Conservation (phyloP, 2,888 invertebrate species). For the Rugalucina vietnamica region DNA sequence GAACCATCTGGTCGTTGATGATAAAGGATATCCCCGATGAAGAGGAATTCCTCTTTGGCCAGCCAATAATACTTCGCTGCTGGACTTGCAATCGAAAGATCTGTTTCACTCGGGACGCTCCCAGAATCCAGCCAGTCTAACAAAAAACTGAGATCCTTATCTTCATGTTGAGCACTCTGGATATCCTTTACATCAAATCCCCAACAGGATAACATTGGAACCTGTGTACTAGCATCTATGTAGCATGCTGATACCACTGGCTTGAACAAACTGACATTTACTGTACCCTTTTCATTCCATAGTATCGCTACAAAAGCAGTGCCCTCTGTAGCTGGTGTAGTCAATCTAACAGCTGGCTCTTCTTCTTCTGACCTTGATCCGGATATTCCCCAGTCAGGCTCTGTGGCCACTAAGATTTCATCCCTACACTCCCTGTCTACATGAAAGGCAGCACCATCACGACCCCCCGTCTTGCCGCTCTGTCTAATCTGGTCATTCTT, state of each 20-base stretch:
- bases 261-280: background rate
- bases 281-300: background rate
- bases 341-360: background rate
- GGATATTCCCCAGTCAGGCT: background rate
- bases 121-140: background rate
- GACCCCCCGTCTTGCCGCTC: background rate
- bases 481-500: background rate
- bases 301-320: background rate
- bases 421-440: background rate
- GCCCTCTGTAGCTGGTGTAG: background rate
- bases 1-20: background rate
- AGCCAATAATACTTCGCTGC: background rate
- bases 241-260: background rate
- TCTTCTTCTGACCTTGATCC: background rate
- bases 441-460: background rate
- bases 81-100: background rate
- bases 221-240: background rate
- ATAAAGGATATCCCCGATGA: background rate
- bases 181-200: background rate
- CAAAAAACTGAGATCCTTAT: background rate
- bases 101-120: background rate
- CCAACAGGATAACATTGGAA: background rate
- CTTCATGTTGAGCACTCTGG: background rate
- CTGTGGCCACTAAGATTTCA: background rate
- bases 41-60: background rate